phyloP scores from a whole-genome alignment of 1,140 invertebrate genomes.

The Hyposmocoma kahamanoa region DNA sequence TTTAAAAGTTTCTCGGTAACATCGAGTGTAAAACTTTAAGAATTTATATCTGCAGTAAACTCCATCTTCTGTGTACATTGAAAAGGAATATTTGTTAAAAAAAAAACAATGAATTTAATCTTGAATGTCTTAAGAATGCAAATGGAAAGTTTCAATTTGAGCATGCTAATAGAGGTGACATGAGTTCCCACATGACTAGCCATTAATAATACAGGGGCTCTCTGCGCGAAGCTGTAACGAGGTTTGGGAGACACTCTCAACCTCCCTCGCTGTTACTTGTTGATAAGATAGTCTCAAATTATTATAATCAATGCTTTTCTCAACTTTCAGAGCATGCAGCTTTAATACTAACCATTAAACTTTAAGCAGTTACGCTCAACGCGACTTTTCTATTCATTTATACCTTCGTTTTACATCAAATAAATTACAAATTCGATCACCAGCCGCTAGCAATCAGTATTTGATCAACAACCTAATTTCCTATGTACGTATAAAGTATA shows the following conservation, averaged over 20 bases:
- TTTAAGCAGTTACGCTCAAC: no score
- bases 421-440: slow-evolving; percentile 36
- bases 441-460: slow-evolving; percentile 48
- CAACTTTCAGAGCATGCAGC: no score
- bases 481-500: slow-evolving; percentile 60
- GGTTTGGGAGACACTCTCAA: slow-evolving; percentile 18
- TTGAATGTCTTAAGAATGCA: background rate
- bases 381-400: no score
- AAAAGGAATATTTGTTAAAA: no score
- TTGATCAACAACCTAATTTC: slow-evolving; percentile 61
- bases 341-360: no score
- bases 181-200: slow-evolving; percentile 5
- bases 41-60: no score
- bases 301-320: no score
- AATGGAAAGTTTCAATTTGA: slow-evolving; percentile 3
- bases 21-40: slow-evolving; percentile 1
- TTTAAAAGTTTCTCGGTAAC: background rate
- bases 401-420: no score
- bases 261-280: background rate
- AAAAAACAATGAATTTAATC: background rate
- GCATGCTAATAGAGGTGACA: slow-evolving; percentile 3
- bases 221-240: slow-evolving; percentile 18
- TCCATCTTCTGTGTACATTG: no score
- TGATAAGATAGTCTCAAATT: no score
- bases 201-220: slow-evolving; percentile 33